These are phyloP conservation scores for Diarsia brunnea DNA, from an alignment of 2,888 invertebrate species.

Conservation along the genomic window DNA sequence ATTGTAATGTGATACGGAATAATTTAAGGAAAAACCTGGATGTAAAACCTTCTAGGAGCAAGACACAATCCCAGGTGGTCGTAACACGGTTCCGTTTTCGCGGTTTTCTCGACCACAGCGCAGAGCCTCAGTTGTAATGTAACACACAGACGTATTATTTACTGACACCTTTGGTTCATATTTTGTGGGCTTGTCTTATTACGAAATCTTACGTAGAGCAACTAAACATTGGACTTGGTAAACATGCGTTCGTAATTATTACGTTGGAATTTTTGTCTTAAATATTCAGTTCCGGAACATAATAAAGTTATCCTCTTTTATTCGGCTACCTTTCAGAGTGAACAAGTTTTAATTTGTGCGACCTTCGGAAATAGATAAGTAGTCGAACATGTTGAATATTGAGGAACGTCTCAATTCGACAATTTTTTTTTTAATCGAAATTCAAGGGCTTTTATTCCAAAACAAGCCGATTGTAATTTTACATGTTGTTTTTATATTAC, in stretches of 20 bases:
- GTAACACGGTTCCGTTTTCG: conserved; percentile 62
- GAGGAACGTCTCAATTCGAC: not conserved
- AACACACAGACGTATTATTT: conserved; percentile 39
- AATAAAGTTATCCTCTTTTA: not conserved
- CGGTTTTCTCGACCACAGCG: conserved; percentile 68
- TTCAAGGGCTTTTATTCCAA: not conserved
- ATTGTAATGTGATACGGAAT: too few relatives aligned
- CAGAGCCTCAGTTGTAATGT: conserved; percentile 44
- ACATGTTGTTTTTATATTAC: not conserved
- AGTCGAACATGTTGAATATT: not conserved
- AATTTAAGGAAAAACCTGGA: not conserved
- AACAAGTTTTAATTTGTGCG: conserved; percentile 8
- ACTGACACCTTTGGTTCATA: conserved; percentile 39
- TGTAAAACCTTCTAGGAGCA: conserved; percentile 2
- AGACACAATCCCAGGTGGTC: conserved; percentile 26
- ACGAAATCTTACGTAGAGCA: conserved; percentile 25
- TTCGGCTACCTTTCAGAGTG: not conserved
- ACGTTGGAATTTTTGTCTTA: conserved; percentile 1
- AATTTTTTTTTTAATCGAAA: not conserved
- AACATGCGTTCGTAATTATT: too few relatives aligned
- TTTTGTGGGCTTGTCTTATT: conserved; percentile 44
- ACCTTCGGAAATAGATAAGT: conserved; percentile 13
- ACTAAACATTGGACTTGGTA: conserved; percentile 29
- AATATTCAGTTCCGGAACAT: conserved; percentile 4
- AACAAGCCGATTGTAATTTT: not conserved